phyloP scores from a whole-genome alignment of 2,113 vertebrate genomes.

The Atlantisia rogersi region DNA sequence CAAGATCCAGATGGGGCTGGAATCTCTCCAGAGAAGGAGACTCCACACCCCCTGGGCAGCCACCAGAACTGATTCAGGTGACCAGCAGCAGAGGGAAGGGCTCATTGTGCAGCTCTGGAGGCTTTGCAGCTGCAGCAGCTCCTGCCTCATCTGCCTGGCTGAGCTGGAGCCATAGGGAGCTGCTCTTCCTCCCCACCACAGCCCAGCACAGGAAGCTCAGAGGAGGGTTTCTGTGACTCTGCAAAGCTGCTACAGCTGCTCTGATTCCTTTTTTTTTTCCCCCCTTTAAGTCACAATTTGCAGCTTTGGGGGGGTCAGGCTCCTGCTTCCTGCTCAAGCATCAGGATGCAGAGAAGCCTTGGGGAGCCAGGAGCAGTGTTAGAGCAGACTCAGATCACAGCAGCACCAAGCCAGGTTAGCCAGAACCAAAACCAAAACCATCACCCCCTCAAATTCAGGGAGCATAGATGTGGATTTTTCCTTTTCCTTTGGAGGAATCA shows the following conservation, averaged over 20 bases:
- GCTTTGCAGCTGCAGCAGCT: slow-evolving; percentile 28
- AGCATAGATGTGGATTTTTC: background rate
- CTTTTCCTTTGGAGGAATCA: background rate
- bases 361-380: background rate
- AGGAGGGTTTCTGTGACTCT: slow-evolving; percentile 5
- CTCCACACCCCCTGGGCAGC: no score
- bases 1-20: no score
- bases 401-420: background rate
- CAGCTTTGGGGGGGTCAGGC: background rate
- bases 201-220: background rate
- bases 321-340: slow-evolving; percentile 5
- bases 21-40: no score
- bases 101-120: background rate
- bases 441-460: background rate
- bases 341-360: background rate
- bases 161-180: background rate
- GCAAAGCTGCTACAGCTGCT: slow-evolving; percentile 33
- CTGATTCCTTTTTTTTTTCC: background rate
- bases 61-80: background rate
- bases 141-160: background rate
- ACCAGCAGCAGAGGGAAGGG: background rate
- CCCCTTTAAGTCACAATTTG: background rate
- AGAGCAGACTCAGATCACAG: background rate
- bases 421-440: background rate
- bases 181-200: background rate